phyloP scores from a whole-genome alignment of 2,888 invertebrate species.

The Catocala sponsa region DNA sequence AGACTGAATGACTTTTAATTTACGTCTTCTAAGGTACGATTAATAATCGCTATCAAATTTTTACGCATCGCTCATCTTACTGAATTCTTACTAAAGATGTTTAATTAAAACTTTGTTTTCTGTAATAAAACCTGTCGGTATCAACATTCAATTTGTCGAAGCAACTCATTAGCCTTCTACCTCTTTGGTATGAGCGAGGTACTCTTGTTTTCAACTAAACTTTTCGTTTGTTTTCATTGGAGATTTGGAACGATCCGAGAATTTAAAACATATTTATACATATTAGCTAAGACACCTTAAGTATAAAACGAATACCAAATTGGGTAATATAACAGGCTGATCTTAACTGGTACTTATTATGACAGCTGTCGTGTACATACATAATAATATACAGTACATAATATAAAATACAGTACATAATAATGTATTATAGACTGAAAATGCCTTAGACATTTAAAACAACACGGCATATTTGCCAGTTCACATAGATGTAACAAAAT shows the following conservation, averaged over 20 bases:
- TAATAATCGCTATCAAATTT: not conserved
- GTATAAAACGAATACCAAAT: too few species aligned
- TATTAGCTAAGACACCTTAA: not conserved
- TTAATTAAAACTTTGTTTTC: slow-evolving; percentile 51
- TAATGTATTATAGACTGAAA: too few species aligned
- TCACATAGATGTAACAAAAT: too few species aligned
- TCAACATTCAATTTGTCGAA: slow-evolving; percentile 44
- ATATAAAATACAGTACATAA: too few species aligned
- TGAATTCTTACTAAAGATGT: slow-evolving; percentile 36
- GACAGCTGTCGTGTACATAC: too few species aligned
- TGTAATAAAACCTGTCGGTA: slow-evolving; percentile 43
- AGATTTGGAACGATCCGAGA: not conserved
- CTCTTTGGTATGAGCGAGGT: not conserved
- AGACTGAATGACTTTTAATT: too few species aligned
- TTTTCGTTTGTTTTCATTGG: too few species aligned
- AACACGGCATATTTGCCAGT: too few species aligned
- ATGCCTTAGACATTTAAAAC: too few species aligned
- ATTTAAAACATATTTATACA: not conserved
- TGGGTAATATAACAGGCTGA: too few species aligned
- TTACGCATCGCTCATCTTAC: not conserved
- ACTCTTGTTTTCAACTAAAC: not conserved
- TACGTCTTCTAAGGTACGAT: not conserved
- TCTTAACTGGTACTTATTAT: too few species aligned
- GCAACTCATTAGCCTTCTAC: slow-evolving; percentile 37
- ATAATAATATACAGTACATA: too few species aligned